Conservation (phyloP, 23 tunicate species). For the Ciona savignyi region DNA sequence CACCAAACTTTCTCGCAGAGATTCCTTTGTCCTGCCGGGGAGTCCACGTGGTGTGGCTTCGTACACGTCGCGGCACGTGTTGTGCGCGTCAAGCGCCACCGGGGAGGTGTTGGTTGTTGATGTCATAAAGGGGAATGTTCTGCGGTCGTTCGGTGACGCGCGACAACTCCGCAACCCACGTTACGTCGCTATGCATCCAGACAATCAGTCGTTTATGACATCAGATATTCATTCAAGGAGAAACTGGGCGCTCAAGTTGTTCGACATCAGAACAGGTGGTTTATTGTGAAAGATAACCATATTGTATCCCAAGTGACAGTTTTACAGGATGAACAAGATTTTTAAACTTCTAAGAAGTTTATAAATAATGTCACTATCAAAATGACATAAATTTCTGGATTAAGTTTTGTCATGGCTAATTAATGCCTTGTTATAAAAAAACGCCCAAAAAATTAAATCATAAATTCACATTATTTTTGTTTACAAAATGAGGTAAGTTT, state of each 20-base stretch:
- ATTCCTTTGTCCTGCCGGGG: conserved; percentile 31
- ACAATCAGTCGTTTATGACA: conserved; percentile 40
- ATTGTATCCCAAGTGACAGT: background rate
- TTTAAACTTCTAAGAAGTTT: no score
- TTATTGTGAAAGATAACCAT: background rate
- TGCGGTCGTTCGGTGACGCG: conserved; percentile 19
- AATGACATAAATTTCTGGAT: no score
- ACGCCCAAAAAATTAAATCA: no score
- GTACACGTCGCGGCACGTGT: conserved; percentile 38
- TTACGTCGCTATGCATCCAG: conserved; percentile 53
- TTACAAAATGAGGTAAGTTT: no score
- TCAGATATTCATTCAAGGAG: conserved; percentile 32
- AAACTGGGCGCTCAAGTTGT: conserved; percentile 33
- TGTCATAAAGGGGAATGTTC: conserved; percentile 14
- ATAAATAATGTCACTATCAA: no score
- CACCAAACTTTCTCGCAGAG: conserved; percentile 2
- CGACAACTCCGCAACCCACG: conserved; percentile 29
- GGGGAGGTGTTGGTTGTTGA: conserved; percentile 47
- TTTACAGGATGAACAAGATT: no score
- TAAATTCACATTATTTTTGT: no score
- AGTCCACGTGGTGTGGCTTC: conserved; percentile 46
- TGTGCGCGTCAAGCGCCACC: conserved; percentile 31
- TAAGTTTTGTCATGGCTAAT: no score
- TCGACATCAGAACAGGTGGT: conserved; percentile 53
- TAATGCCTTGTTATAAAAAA: no score